Evolutionary conservation across 2,797 vertebrate species (phyloP).

Genomic region (Leptoclinus maculatus): DNA sequence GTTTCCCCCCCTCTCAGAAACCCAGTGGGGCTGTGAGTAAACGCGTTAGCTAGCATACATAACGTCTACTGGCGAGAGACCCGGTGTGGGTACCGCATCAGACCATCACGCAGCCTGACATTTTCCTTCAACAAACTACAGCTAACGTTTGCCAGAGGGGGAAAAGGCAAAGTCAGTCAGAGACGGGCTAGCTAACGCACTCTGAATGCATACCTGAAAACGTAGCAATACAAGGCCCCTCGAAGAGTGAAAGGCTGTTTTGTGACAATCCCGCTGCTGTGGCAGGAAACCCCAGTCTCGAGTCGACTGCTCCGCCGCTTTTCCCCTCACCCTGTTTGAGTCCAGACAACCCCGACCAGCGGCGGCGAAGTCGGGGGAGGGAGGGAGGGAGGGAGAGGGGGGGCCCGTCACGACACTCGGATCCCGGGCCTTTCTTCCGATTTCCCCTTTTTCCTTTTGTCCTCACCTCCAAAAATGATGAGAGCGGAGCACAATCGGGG

Average conservation of each 20-base stretch:
- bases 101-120: constrained; percentile 56
- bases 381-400: not conserved
- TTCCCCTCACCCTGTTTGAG: constrained; percentile 68
- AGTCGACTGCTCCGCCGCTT: constrained; percentile 83
- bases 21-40: constrained; percentile 48
- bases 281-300: constrained; percentile 85
- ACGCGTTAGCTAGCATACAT: constrained; percentile 70
- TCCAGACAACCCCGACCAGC: constrained; percentile 81
- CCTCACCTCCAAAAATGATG: constrained; percentile 85
- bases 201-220: constrained; percentile 77
- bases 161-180: constrained; percentile 36
- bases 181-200: constrained; percentile 68
- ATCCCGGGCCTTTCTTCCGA: constrained; percentile 79
- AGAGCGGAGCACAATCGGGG: constrained; percentile 83
- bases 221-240: constrained; percentile 78
- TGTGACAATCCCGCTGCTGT: constrained; percentile 82
- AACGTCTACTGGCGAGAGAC: constrained; percentile 41
- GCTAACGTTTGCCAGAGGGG: constrained; percentile 38
- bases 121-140: constrained; percentile 55
- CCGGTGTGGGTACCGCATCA: constrained; percentile 52
- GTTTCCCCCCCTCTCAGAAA: constrained; percentile 58
- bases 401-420: constrained; percentile 79
- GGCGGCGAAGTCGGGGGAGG: constrained; percentile 78
- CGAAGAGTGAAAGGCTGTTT: constrained; percentile 75
- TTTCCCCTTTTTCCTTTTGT: constrained; percentile 83